Percentiles rank a stretch among this genome's conserved stretches.
Evolutionary conservation across 92 coral and sea anemone genomes (phyloP).

Genomic region (Virgularia gustaviana): DNA sequence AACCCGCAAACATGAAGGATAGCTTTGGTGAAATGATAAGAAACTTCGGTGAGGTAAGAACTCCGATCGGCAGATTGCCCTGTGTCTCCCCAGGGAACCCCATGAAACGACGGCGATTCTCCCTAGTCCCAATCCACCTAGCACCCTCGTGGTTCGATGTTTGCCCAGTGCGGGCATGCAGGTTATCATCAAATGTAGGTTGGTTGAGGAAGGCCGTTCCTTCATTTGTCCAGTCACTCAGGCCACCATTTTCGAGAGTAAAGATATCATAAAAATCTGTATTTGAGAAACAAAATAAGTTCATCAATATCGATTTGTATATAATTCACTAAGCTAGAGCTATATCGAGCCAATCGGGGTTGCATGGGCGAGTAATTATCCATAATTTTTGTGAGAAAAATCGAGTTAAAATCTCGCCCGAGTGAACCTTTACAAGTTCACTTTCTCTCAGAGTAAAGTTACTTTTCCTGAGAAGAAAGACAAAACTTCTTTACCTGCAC

Average conservation of each 20-base stretch:
- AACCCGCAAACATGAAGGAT: slow-evolving; percentile 15
- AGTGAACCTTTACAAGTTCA: too few relatives aligned
- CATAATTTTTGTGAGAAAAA: too few relatives aligned
- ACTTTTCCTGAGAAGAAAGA: too few relatives aligned
- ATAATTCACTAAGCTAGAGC: background rate
- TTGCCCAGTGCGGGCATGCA: slow-evolving; percentile 15
- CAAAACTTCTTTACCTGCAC: background rate
- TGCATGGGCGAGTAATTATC: too few relatives aligned
- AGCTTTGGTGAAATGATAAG: slow-evolving; percentile 4
- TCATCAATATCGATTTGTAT: too few relatives aligned
- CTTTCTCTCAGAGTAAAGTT: background rate
- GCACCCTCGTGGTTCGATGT: slow-evolving; percentile 15
- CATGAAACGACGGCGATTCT: background rate
- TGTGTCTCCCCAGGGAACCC: background rate
- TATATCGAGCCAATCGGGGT: too few relatives aligned
- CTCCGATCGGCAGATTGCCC: slow-evolving; percentile 10
- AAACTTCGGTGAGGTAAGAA: slow-evolving; percentile 16
- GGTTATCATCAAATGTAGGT: slow-evolving; percentile 24
- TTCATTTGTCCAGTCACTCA: background rate
- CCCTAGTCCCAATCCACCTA: slow-evolving; percentile 33
- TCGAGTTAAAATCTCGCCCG: too few relatives aligned
- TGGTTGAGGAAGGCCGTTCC: slow-evolving; percentile 24
- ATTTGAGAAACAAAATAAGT: too few relatives aligned
- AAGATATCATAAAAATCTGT: slow-evolving; percentile 11
- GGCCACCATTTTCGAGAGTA: slow-evolving; percentile 6